Evolutionary conservation across 2,113 vertebrate species (phyloP).

Genomic region (Caranx melampygus): DNA sequence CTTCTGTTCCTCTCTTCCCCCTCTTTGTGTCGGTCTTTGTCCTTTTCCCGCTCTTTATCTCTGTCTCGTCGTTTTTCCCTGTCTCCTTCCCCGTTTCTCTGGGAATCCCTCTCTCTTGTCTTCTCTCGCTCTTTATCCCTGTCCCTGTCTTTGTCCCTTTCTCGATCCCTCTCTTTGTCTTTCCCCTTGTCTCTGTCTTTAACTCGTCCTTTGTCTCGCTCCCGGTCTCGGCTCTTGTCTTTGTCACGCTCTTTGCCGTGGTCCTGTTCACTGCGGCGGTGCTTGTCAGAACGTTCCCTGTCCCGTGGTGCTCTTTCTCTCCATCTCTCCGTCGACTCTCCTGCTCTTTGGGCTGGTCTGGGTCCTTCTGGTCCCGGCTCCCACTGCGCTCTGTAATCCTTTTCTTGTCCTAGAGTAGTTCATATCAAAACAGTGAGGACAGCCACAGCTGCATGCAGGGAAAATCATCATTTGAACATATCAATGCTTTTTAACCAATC

Average conservation of each 20-base stretch:
- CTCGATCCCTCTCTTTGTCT: slow-evolving; percentile 65
- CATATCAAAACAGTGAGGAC: neutral
- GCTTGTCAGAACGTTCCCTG: slow-evolving; percentile 74
- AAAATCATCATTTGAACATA: neutral
- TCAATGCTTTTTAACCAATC: neutral
- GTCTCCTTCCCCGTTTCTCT: slow-evolving; percentile 63
- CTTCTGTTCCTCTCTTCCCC: slow-evolving; percentile 47
- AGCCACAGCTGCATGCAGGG: neutral
- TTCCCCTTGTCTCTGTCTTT: slow-evolving; percentile 73
- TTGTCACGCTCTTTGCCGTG: slow-evolving; percentile 74
- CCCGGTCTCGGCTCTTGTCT: slow-evolving; percentile 78
- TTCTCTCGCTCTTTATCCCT: slow-evolving; percentile 66
- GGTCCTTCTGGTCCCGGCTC: slow-evolving; percentile 84
- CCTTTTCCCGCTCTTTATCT: slow-evolving; percentile 56
- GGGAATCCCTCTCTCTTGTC: slow-evolving; percentile 64
- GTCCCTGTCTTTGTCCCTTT: slow-evolving; percentile 71
- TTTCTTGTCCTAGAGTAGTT: slow-evolving; percentile 82
- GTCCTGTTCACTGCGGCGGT: slow-evolving; percentile 73
- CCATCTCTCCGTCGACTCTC: slow-evolving; percentile 81
- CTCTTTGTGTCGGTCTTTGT: slow-evolving; percentile 59
- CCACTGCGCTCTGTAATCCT: slow-evolving; percentile 85
- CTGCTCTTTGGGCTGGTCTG: slow-evolving; percentile 82
- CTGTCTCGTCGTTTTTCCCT: slow-evolving; percentile 77
- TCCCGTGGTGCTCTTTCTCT: slow-evolving; percentile 81
- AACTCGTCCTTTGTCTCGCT: slow-evolving; percentile 77